phyloP scores from a whole-genome alignment of 2,888 invertebrate species.

The Drosophila cognata region DNA sequence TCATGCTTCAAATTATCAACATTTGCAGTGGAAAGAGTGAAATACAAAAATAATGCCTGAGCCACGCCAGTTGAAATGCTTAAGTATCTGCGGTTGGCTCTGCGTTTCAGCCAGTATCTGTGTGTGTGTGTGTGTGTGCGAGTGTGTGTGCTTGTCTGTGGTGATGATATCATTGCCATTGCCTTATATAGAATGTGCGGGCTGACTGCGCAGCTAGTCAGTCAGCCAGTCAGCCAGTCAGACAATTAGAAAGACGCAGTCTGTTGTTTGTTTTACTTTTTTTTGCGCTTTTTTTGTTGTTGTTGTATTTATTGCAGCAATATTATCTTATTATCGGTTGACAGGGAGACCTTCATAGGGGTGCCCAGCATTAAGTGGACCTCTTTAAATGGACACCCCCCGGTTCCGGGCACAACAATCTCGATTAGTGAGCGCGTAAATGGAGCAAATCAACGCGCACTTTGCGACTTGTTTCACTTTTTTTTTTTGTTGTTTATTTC shows the following conservation, averaged over 20 bases:
- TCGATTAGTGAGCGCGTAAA: slow-evolving; percentile 19
- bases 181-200: slow-evolving; percentile 55
- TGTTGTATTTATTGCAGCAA: slow-evolving; percentile 29
- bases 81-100: slow-evolving; percentile 58
- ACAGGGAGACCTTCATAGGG: slow-evolving; percentile 66
- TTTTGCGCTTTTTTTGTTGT: neutral
- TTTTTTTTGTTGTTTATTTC: neutral
- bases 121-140: slow-evolving; percentile 9
- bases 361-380: slow-evolving; percentile 52
- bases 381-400: slow-evolving; percentile 22
- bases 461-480: slow-evolving; percentile 45
- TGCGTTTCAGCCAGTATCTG: slow-evolving; percentile 21
- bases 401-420: slow-evolving; percentile 13
- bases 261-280: slow-evolving; percentile 32
- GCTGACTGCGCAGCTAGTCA: slow-evolving; percentile 58
- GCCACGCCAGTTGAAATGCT: slow-evolving; percentile 57
- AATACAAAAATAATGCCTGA: slow-evolving; percentile 54
- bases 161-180: slow-evolving; percentile 71
- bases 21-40: slow-evolving; percentile 62
- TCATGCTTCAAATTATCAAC: slow-evolving; percentile 72
- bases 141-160: slow-evolving; percentile 43
- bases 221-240: slow-evolving; percentile 45
- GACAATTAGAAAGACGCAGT: slow-evolving; percentile 44
- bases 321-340: slow-evolving; percentile 77
- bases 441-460: slow-evolving; percentile 46